Base-by-base conservation (phyloP, 1,140 invertebrate species). In the Panulirus ornatus region DNA sequence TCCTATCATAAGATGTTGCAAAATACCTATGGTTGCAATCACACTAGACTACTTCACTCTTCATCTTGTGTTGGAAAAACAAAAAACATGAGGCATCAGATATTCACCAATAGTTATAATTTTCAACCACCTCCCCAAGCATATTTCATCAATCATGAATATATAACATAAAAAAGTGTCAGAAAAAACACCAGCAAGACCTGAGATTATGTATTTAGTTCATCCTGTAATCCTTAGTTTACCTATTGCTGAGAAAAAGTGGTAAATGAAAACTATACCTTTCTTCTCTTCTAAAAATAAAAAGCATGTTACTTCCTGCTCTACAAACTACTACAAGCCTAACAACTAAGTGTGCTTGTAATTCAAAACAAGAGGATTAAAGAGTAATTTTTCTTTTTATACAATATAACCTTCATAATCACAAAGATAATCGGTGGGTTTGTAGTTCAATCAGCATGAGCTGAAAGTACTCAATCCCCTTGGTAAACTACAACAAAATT, bases 181-280 rank as follows among this genome's bases (percentile, higher is more conserved):
- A 40, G 36, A 11, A 40, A 76, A 38, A 76, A 76, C 36, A 76
- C 73, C 73, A 76, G 73, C 27, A 42, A 76, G 36, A 76, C 73
- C 73, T 76, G 73, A 76, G 73, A 76, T 76, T 76, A 76, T 76
- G 73, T 76, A 76, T 76, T 76, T 42, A 76, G 42, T 76, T 76
- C 40, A 36, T 76, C 38, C 73, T 42, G 19, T 76, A 40, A 76
- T 40, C 42, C 73, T 76, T 76, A 76, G n/a, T 34, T 42, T 40
- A 40, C 36, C 70, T 73, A 76, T 76, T 76, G 73, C 73, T 76
- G 36, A 76, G 73, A 76, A n/a, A 76, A 42, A 76, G 36, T 11
- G 16, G 34, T 19, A 42, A 76, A 40, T 76, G 36, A 76, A 76
- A 76, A 40, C 36, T 34, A 34, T 8, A 9, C 16, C n/a, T 0